Evolutionary conservation across 53 echinoderm and acorn worm genomes (phyloP).

Genomic region (Crossaster papposus): DNA sequence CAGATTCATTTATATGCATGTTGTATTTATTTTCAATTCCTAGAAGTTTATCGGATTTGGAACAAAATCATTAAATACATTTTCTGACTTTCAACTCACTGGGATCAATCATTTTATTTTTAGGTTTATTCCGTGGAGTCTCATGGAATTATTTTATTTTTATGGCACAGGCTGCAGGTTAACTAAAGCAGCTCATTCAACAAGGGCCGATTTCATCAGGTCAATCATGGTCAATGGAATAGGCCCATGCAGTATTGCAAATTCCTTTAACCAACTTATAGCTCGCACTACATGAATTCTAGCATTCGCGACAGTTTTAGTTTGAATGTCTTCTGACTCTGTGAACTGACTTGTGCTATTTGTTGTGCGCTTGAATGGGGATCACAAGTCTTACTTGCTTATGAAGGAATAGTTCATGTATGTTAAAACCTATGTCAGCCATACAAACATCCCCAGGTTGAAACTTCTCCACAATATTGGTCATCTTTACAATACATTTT

Average conservation of each 20-base stretch:
- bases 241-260: constrained; percentile 68
- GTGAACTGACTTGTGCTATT: constrained; percentile 49
- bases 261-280: constrained; percentile 67
- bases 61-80: too few relatives aligned
- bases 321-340: constrained; percentile 56
- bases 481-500: constrained; percentile 64
- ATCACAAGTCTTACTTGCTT: constrained; percentile 70
- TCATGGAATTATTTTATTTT: too few relatives aligned
- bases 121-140: too few relatives aligned
- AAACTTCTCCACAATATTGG: constrained; percentile 58
- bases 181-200: constrained; percentile 49
- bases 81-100: too few relatives aligned
- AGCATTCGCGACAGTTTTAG: constrained; percentile 62
- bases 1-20: too few relatives aligned
- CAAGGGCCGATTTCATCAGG: constrained; percentile 42
- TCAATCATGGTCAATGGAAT: constrained; percentile 71
- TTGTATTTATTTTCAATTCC: too few relatives aligned
- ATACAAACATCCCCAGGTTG: constrained; percentile 64
- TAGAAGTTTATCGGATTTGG: too few relatives aligned
- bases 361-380: constrained; percentile 67
- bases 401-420: constrained; percentile 67
- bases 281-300: constrained; percentile 68
- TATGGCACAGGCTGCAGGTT: constrained; percentile 67
- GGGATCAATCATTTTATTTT: too few relatives aligned
- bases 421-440: constrained; percentile 75